These are phyloP conservation scores for Hedya salicella DNA, from an alignment of 2,888 invertebrate species.

Conservation along the genomic window DNA sequence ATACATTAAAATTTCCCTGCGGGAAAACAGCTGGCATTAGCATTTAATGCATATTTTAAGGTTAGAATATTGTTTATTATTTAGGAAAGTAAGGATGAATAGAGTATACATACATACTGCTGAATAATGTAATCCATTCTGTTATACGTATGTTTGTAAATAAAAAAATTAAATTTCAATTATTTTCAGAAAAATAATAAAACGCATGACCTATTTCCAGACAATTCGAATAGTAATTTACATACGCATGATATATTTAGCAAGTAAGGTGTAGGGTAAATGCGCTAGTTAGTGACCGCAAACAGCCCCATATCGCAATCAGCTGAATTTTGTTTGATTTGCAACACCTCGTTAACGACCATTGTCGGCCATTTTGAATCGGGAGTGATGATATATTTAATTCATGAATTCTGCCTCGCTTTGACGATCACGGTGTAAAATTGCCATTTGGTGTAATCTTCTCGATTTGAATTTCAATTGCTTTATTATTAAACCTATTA, in stretches of 20 bases:
- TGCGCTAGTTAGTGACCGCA: conserved; percentile 41
- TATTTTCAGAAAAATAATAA: background rate
- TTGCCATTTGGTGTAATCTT: conserved; percentile 5
- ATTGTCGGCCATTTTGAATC: conserved; percentile 33
- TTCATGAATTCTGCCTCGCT: conserved; percentile 22
- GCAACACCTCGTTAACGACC: conserved; percentile 35
- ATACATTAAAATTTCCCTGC: too few species aligned
- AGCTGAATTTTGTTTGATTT: conserved; percentile 44
- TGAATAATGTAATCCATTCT: too few species aligned
- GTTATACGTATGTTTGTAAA: too few species aligned
- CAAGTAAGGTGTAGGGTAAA: conserved; percentile 23
- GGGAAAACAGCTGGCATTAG: too few species aligned
- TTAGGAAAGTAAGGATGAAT: too few species aligned
- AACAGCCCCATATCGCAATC: conserved; percentile 42
- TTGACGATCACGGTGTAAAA: conserved; percentile 8
- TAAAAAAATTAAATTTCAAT: background rate
- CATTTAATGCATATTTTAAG: too few species aligned
- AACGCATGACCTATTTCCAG: background rate
- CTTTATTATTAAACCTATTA: background rate
- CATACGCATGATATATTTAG: background rate
- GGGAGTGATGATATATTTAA: conserved; percentile 35
- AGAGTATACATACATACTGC: too few species aligned
- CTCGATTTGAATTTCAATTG: conserved; percentile 17
- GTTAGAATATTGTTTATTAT: too few species aligned
- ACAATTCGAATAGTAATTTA: background rate